A percentile compares a stretch with the other conserved stretches of the same genome.
These are phyloP conservation scores for Diadophis punctatus DNA, from an alignment of 2,113 vertebrate species.

Conservation along the genomic window DNA sequence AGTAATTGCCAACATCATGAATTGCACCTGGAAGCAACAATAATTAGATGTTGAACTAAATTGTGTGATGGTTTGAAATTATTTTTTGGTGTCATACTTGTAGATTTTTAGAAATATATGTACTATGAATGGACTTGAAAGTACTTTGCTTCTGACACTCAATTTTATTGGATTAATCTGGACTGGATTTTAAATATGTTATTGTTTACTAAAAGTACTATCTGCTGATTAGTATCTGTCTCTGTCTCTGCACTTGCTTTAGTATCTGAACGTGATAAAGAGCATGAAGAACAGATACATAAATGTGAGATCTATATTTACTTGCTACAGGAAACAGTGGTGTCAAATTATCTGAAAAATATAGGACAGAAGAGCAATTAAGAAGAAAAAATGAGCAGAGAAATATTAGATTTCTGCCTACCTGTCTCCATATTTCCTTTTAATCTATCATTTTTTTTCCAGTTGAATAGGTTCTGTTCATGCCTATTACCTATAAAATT, in stretches of 20 bases:
- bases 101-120: background rate
- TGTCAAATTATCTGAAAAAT: background rate
- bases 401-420: background rate
- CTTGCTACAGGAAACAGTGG: background rate
- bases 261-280: background rate
- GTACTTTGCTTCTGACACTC: background rate
- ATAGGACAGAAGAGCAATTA: background rate
- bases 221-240: background rate
- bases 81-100: background rate
- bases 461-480: background rate
- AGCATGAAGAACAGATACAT: background rate
- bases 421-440: background rate
- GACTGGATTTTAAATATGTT: background rate
- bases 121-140: background rate
- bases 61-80: background rate
- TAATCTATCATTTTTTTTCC: conserved; percentile 3
- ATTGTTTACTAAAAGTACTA: background rate
- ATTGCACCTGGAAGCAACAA: background rate
- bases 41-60: background rate
- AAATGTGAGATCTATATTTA: background rate
- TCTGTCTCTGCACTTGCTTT: background rate
- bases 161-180: background rate
- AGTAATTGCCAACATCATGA: background rate
- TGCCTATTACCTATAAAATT: conserved; percentile 13
- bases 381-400: background rate